phyloP scores from a whole-genome alignment of 2,797 vertebrate species.

The Petrocephalus sullivani region DNA sequence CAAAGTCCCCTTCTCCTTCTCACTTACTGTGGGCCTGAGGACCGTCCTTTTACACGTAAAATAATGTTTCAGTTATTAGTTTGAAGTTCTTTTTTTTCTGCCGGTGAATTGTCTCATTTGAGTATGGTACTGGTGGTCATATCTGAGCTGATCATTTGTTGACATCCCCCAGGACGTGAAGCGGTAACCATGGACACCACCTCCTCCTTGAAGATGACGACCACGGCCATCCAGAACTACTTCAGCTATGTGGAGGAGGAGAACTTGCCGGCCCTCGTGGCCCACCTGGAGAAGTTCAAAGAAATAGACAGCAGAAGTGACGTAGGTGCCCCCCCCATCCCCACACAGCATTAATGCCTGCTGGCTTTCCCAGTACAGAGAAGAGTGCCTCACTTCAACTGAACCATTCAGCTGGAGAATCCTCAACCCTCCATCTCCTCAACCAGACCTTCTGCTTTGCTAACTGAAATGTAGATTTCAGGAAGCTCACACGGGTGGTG shows the following conservation, averaged over 20 bases:
- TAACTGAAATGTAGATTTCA: neutral
- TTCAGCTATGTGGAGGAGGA: constrained; percentile 90
- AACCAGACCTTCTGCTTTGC: neutral
- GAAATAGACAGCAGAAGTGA: constrained; percentile 94
- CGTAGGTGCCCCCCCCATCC: constrained; percentile 55
- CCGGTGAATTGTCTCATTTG: neutral
- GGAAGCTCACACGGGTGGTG: neutral
- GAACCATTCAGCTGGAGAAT: neutral
- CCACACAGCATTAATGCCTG: neutral
- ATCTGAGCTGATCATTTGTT: neutral
- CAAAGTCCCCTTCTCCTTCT: neutral
- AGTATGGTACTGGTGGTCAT: neutral
- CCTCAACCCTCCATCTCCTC: neutral
- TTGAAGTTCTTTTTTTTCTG: neutral
- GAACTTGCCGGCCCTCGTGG: constrained; percentile 82
- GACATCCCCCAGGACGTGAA: constrained; percentile 10
- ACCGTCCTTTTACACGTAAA: neutral
- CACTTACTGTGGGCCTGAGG: neutral
- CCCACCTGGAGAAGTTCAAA: constrained; percentile 86
- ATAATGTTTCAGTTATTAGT: neutral
- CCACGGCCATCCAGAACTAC: constrained; percentile 80
- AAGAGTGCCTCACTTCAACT: neutral
- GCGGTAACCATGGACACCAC: constrained; percentile 64
- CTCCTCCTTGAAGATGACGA: constrained; percentile 76
- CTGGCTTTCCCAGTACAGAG: neutral